phyloP scores from a whole-genome alignment of 2,113 vertebrate species.

The Silurus meridionalis region DNA sequence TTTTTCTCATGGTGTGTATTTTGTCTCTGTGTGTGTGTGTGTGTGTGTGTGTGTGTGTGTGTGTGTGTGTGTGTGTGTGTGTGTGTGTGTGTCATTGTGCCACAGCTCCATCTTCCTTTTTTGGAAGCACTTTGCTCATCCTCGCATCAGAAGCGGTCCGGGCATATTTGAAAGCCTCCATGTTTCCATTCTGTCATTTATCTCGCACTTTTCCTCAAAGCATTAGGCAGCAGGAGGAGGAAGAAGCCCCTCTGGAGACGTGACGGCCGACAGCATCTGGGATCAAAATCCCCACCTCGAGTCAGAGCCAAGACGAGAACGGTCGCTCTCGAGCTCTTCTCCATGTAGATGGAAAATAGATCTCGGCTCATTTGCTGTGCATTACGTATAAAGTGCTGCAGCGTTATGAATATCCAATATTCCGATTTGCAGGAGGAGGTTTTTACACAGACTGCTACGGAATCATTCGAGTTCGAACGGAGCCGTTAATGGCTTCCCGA shows the following conservation, averaged over 20 bases:
- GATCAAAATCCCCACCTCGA: neutral
- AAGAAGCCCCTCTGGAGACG: neutral
- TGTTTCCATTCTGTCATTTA: conserved; percentile 45
- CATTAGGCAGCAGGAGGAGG: neutral
- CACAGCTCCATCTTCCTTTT: conserved; percentile 51
- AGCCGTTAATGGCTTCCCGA: neutral
- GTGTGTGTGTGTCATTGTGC: conserved; percentile 1
- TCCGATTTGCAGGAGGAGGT: neutral
- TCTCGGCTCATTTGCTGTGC: neutral
- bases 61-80: neutral
- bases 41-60: neutral
- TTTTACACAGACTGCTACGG: neutral
- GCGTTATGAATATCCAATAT: neutral
- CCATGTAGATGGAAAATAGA: neutral
- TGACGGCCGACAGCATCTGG: neutral
- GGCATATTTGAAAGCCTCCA: conserved; percentile 34
- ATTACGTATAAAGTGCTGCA: neutral
- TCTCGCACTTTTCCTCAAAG: neutral
- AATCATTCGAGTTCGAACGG: neutral
- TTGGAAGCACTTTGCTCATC: conserved; percentile 50
- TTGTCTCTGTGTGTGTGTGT: neutral
- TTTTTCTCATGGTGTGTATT: neutral
- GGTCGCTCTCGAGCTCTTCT: neutral
- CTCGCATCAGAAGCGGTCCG: conserved; percentile 9
- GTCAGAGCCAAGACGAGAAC: neutral